phyloP scores from a whole-genome alignment of 2,113 vertebrate genomes.

The Sminthopsis crassicaudata region DNA sequence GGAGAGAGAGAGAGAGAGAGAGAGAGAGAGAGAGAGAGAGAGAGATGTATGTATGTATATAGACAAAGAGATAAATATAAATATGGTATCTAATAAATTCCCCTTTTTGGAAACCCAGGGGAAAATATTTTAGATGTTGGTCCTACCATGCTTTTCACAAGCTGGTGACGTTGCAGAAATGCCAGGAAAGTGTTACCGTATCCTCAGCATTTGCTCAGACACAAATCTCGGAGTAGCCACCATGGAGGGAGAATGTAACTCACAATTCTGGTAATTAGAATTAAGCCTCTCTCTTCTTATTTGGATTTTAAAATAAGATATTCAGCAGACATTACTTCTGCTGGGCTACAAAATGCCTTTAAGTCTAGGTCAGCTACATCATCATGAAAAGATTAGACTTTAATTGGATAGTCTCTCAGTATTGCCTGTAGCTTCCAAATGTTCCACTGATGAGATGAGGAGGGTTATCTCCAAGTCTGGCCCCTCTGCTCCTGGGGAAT shows the following conservation, averaged over 20 bases:
- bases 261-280: background rate
- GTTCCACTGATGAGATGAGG: background rate
- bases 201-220: background rate
- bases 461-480: background rate
- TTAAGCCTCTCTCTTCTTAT: background rate
- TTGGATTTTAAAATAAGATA: background rate
- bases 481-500: accelerated
- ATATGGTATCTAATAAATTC: background rate
- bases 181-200: background rate
- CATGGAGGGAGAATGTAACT: background rate
- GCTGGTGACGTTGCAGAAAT: background rate
- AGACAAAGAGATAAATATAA: no score
- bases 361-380: background rate
- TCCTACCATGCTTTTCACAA: background rate
- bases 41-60: no score
- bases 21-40: no score
- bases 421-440: background rate
- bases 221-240: background rate
- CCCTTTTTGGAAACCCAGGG: background rate
- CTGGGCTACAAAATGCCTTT: background rate
- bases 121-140: background rate
- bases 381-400: background rate
- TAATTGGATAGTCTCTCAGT: background rate
- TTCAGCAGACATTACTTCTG: background rate
- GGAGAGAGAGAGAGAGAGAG: no score